Evolutionary conservation across 92 coral and sea anemone genomes (phyloP).

Genomic region (Epizoanthus scotinus): DNA sequence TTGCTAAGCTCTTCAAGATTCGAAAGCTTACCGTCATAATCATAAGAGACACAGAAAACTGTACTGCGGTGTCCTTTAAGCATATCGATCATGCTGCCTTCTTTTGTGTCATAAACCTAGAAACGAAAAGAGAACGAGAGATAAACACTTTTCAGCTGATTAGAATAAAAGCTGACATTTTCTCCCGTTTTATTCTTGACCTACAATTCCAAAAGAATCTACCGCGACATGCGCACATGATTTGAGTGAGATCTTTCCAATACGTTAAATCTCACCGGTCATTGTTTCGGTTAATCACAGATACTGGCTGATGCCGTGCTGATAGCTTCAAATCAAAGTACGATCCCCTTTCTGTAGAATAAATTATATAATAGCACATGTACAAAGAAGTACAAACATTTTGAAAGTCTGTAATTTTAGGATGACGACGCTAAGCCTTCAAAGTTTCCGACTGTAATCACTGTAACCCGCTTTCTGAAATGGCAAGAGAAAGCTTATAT

Average conservation of each 20-base stretch:
- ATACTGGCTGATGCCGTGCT: not conserved
- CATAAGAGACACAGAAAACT: constrained; percentile 80
- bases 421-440: too few relatives aligned
- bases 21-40: constrained; percentile 63
- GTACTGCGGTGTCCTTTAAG: constrained; percentile 89
- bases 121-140: not conserved
- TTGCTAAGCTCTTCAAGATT: not conserved
- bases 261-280: not conserved
- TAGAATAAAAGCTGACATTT: too few relatives aligned
- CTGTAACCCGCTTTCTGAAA: too few relatives aligned
- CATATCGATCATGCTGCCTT: constrained; percentile 79
- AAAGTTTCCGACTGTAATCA: too few relatives aligned
- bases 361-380: not conserved
- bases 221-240: not conserved
- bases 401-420: too few relatives aligned
- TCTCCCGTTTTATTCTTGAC: too few relatives aligned
- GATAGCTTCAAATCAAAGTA: not conserved
- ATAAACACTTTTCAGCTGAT: not conserved
- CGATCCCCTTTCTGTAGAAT: not conserved
- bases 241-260: not conserved
- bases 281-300: not conserved
- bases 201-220: not conserved
- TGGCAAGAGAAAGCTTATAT: too few relatives aligned
- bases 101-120: constrained; percentile 78
- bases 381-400: too few relatives aligned